Evolutionary conservation across 1,140 invertebrate genomes (phyloP), one percentile per base, ranked within the genome.

Genomic region (Ruditapes philippinarum): DNA sequence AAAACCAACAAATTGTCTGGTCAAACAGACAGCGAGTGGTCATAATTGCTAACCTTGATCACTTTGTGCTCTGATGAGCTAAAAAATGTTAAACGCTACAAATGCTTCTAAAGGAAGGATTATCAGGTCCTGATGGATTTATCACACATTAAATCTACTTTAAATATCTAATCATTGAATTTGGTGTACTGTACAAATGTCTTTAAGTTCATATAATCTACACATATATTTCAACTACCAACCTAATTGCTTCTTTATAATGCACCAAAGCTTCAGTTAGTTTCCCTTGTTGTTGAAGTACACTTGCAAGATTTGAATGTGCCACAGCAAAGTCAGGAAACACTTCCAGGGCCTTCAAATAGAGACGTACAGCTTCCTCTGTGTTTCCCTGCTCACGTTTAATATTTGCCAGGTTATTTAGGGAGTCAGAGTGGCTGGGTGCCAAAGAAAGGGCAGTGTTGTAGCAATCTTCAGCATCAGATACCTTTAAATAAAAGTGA

Each of bases 271-370:
- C 99, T 96, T 99, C 99, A 92, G 98, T 98, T 42, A 99, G 96
- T 97, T 99, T 96, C 49, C 97, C 99, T 97, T 99, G 99, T 95
- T 99, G 99, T 96, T 99, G 99, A 68, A 99, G 96, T 68, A 99
- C 98, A 9, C 99, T 99, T 17, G 99, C 99, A 36, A 99, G 96
- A 96, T 99, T 99, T 89, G 98, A 99, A 95, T 99, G 99, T 31
- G 99, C 99, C 9, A 99, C 99, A 7, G 99, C 99, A 96, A 99
- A 99, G 96, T 99, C 99, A 3, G 99, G 99, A 96, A 99, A 99
- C 12, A 99, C 96, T 92, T 96, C 96, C 57, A 96, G 91, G 38
- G 96, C 96, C 95, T 99, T 99, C 40, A 99, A 95, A 96, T 99
- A 99, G 0, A 99, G 96, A 49, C 97, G 96, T 0, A 99, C 99